Percentiles rank a stretch among this genome's conserved stretches.
Conservation (phyloP, 2,113 vertebrate genomes). For the Gallinago jamesoni region DNA sequence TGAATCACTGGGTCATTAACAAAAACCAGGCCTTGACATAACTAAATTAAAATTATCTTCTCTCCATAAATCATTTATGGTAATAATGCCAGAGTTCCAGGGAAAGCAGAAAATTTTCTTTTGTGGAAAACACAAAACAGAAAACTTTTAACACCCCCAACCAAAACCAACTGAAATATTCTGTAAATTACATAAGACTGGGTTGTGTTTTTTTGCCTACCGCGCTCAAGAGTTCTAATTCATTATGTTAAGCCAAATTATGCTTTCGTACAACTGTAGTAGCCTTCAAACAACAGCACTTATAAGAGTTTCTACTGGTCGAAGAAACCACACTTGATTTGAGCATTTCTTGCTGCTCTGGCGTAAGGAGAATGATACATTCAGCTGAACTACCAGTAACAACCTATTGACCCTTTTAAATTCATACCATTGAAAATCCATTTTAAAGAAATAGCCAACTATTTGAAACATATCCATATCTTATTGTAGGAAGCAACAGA, state of each 20-base stretch:
- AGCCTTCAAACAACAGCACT: not conserved
- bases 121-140: not conserved
- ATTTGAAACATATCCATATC: not conserved
- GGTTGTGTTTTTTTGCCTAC: accelerated
- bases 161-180: not conserved
- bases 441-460: not conserved
- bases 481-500: not conserved
- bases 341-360: not conserved
- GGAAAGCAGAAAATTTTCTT: not conserved
- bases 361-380: not conserved
- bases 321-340: not conserved
- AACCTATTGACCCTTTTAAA: not conserved
- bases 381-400: not conserved
- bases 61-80: not conserved
- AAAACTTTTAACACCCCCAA: not conserved
- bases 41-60: not conserved
- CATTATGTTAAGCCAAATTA: not conserved
- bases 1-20: not conserved
- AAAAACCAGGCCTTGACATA: not conserved
- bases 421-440: not conserved
- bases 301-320: not conserved
- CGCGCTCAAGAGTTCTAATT: not conserved
- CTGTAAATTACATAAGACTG: not conserved
- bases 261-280: not conserved
- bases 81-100: not conserved